A percentile compares a stretch with the other conserved stretches of the same genome.
These are phyloP conservation scores for Neopipo cinnamomea DNA, from an alignment of 2,113 vertebrate species.

Conservation along the genomic window DNA sequence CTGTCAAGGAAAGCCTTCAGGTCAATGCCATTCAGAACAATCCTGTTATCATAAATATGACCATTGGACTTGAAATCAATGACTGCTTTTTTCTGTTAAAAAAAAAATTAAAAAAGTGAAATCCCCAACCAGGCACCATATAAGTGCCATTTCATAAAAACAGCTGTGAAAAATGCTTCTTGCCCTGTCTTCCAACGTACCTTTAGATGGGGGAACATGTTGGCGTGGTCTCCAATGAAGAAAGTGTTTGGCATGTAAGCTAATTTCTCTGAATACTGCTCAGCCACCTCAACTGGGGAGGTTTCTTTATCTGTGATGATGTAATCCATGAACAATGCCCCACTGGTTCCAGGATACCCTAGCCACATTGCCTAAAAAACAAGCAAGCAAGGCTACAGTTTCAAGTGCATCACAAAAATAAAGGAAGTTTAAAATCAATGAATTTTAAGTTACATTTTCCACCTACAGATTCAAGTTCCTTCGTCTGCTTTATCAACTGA, in stretches of 20 bases:
- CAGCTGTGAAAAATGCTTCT: background rate
- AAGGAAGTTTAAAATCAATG: background rate
- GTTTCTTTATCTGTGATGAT: conserved; percentile 96
- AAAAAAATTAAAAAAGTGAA: background rate
- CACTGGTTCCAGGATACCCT: conserved; percentile 97
- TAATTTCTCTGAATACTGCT: conserved; percentile 97
- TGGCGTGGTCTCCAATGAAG: conserved; percentile 98
- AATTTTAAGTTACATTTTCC: background rate
- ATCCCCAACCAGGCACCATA: background rate
- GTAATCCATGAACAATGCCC: conserved; percentile 98
- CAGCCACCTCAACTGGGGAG: conserved; percentile 91
- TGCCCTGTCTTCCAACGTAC: conserved; percentile 55
- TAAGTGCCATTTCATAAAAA: background rate
- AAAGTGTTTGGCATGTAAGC: conserved; percentile 98
- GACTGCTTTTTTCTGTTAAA: conserved; percentile 94
- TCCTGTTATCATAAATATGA: conserved; percentile 99
- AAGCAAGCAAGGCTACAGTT: background rate
- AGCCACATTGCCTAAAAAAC: conserved; percentile 92
- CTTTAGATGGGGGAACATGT: conserved; percentile 99
- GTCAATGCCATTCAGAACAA: conserved; percentile 97
- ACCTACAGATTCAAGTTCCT: background rate
- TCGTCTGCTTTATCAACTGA: background rate
- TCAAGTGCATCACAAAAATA: background rate
- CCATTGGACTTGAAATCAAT: conserved; percentile 99
- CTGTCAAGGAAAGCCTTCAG: conserved; percentile 98